Base-by-base conservation (phyloP, 2,113 vertebrate genomes). In the Oreocharis arfaki region DNA sequence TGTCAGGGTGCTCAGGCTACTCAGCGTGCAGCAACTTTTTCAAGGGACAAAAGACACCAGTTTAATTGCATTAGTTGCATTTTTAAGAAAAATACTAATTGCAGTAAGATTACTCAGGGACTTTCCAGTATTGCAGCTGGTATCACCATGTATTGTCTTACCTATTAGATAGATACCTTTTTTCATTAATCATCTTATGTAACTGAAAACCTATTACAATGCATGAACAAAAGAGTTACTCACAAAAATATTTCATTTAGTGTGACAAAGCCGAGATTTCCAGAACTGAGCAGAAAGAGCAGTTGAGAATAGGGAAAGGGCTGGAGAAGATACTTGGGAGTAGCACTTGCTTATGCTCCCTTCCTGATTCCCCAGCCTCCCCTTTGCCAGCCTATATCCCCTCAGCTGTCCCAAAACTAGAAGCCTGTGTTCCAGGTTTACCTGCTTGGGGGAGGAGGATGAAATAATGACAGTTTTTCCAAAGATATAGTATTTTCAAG, bases 81-180 rank as follows among this genome's bases (percentile, higher is more conserved):
- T 75, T 69, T 73, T 24, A 70, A 78, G 52, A 44, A 68, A 71
- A 85, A 78, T 41, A 14, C 10, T 41, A n/a, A 55, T 26, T 13
- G 23, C 55, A 20, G 16, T 35, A 53, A 26, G 39, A 75, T 92
- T 93, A 61, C 24, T 93, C 35, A 67, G 68, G 93, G 94, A 70
- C 30, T 97, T 97, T 87, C 93, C 94, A 63, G 44, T 63, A 16
- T 96, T 96, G 91, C 94, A 86, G 28, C 27, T 69, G 49, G 27
- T 89, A 55, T 92, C 53, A n/a, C 21, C 33, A 26, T 19, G 5
- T 22, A 55, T 35, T 90, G 42, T 77, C 80, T 90, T 65, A 74
- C 10, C 5, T 53, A 47, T 60, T 71, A 68, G 64, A 79, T 73
- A 87, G 76, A 65, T 26, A 33, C 30, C 10, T 42, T 67, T 84